Base-by-base conservation (phyloP, 2,888 invertebrate species). In the Biston stratarius region DNA sequence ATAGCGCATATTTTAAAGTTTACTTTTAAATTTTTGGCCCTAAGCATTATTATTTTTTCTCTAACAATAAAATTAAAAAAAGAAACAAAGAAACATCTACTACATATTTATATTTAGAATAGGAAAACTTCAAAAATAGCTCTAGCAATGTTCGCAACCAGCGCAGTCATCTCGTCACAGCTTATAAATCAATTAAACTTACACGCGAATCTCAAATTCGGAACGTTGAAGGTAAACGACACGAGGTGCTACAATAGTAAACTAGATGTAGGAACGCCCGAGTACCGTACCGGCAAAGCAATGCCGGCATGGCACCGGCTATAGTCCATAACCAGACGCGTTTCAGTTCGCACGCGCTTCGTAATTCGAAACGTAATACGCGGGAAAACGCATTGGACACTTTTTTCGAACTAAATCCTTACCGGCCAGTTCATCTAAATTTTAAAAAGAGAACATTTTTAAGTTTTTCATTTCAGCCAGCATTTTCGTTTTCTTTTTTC, bases 241-340 rank as follows among this genome's bases (percentile, higher is more conserved):
- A 74, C 69, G 66, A 70, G 67, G 64, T 61, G 57, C 48, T 67
- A 67, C 56, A 64, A 68, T 67, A 71, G 72, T 72, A 68, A 74
- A 74, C 72, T 74, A 71, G 74, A 74, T 71, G 70, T 67, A 69
- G 70, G 69, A 69, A 67, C 48, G 38, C 15, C 15, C 58, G 14
- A 69, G 68, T 59, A 64, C 69, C 48, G 62, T 65, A 65, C 64
- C 55, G 65, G 69, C 61, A 52, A 36, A 64, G 55, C 42, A 55
- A 24, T 55, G 55, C 61, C 64, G 61, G 58, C 64, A 49, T 60
- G 36, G 48, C 74, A 73, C 76, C 77, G 73, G 75, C 76, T 76
- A 88, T 89, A 91, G 90, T 91, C 89, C 87, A 85, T 78, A 80
- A 79, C 79, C 84, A 82, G 83, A 75, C 87, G 85, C 86, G 87